Evolutionary conservation across 2,888 invertebrate genomes (phyloP), one percentile per base, ranked within the genome.

Genomic region (Apocheima hispidaria): DNA sequence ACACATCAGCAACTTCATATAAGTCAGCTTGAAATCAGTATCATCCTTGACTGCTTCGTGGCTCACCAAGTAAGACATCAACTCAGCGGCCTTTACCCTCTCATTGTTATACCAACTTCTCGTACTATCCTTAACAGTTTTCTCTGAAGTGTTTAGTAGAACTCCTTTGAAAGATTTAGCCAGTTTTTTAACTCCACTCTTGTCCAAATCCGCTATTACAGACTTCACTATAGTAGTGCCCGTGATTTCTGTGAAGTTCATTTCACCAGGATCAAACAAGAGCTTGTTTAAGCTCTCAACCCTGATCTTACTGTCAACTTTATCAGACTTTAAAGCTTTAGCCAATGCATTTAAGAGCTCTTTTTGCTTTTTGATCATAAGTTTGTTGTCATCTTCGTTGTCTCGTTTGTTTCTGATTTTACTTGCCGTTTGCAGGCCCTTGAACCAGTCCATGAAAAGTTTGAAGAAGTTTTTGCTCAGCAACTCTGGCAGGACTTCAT

Each of bases 161-260:
- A 96, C 94, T 44, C 94, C 93, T 78, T 92, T 94, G 63, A 95
- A 95, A 23, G 94, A 78, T 68, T 94, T 92, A 0, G 94, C 94
- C 68, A 96, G 84, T 77, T 94, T 94, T 74, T 94, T 94, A 0
- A 96, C 93, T 6, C 95, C 95, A 49, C 93, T 93, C 6, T 83
- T 84, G 61, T 94, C 93, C 60, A 96, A 87, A 79, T 93, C 94
- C 1, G 90, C 86, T n/a, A 94, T 94, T 9, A 96, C 90, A 52
- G 94, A 93, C 77, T 95, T 95, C 0, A 96, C 85, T 44, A 96
- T 80, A 71, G 94, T 95, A 12, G 94, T 94, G 10, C 94, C 94
- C 18, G 96, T 96, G 28, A 95, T 94, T 85, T 96, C 96, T 74
- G 96, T 96, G 65, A 96, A 95, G 83, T 95, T 95, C 63, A 96